Base-by-base conservation (phyloP, 2,797 vertebrate species). In the Anguilla anguilla region DNA sequence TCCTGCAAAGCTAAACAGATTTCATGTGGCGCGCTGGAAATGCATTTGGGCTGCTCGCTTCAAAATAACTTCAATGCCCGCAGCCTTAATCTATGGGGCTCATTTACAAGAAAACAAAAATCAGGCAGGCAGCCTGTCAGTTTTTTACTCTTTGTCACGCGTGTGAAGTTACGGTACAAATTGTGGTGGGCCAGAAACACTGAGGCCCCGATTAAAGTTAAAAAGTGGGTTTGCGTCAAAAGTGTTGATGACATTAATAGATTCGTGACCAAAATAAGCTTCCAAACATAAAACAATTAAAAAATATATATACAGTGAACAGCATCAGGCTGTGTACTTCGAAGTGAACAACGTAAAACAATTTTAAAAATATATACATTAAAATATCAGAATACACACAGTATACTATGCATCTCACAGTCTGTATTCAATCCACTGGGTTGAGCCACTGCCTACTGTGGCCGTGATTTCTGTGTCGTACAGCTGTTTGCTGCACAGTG, bases 21-120 rank as follows among this genome's bases (percentile, higher is more conserved):
- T 93, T 95, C 93, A 96, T 95, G 94, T 95, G 94, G 95, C 89
- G 90, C 79, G 88, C 92, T 91, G 93, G 90, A 94, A 95, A 94
- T 92, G 90, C 93, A 91, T 92, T 92, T 89, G 89, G 90, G 61
- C 79, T 91, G 85, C 88, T 91, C 25, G 53, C 64, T 87, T 89
- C 92, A 85, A 86, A 92, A 94, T 93, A 90, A 90, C 67, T 89
- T 88, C 64, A 64, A 89, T 91, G 91, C 90, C 90, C 91, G 88
- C 91, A 90, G 91, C 92, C 90, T 92, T 90, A 82, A 64, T 90
- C 90, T 89, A 91, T 85, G 92, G 87, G 81, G 88, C 89, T 83
- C 87, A 87, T 92, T 92, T 89, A 10, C 59, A 72, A 84, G 53
- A 86, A 82, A 51, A 82, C 79, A 82, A 82, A 82, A 82, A 82